Conservation (phyloP, 1,140 invertebrate genomes). For the Phymastichus coffea region DNA sequence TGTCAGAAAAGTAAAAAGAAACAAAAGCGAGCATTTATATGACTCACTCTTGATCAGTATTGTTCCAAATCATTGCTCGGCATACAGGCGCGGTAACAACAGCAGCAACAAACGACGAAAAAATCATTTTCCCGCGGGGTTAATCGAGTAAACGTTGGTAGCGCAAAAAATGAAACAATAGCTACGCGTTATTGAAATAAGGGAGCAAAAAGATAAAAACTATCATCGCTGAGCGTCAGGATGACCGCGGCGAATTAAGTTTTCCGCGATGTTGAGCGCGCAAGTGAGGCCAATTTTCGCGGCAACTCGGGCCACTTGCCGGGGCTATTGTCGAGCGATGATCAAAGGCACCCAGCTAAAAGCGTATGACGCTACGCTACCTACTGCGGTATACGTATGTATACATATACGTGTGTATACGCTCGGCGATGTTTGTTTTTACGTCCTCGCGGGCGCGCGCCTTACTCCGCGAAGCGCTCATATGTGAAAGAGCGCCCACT, state of each 20-base stretch:
- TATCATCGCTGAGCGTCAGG: neutral
- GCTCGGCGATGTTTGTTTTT: conserved; percentile 9
- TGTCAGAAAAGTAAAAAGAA: too few species aligned
- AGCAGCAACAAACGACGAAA: too few species aligned
- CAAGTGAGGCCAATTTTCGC: conserved; percentile 9
- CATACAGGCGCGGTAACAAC: too few species aligned
- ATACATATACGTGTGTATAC: neutral
- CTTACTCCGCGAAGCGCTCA: neutral
- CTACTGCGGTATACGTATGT: too few species aligned
- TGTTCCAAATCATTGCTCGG: too few species aligned
- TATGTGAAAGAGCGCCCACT: too few species aligned
- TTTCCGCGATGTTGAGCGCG: conserved; percentile 1
- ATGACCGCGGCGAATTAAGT: conserved; percentile 12
- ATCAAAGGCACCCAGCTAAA: conserved; percentile 19
- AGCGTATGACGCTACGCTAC: neutral
- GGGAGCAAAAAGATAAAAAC: conserved; percentile 10
- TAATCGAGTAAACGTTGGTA: too few species aligned
- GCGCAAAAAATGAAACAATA: too few species aligned
- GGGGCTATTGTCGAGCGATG: conserved; percentile 10
- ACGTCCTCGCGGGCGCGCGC: neutral
- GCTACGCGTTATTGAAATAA: too few species aligned
- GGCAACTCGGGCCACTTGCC: conserved; percentile 17
- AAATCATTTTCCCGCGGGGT: too few species aligned
- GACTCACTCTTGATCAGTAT: too few species aligned
- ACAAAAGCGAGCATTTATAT: too few species aligned